Percentiles rank a stretch among this genome's conserved stretches.
Conservation (phyloP, 2,888 invertebrate genomes). For the Leucophenga montana region DNA sequence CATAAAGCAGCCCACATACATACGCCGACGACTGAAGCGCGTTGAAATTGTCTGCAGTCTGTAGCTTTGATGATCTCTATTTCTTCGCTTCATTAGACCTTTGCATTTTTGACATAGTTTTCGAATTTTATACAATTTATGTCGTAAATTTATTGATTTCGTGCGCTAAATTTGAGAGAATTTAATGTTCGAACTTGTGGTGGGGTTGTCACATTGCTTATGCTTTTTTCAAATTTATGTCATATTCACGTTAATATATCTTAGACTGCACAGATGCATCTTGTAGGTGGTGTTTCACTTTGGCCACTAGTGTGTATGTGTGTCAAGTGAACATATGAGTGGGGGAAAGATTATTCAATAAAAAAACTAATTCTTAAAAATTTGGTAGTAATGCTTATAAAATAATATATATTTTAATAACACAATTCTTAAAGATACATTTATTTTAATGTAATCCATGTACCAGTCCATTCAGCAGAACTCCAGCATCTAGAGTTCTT, state of each 20-base stretch:
- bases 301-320: constrained; percentile 16
- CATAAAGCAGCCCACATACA: constrained; percentile 14
- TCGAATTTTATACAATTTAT: constrained; percentile 39
- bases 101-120: constrained; percentile 51
- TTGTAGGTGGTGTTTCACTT: too few relatives aligned
- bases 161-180: constrained; percentile 2
- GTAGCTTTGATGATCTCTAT: neutral
- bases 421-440: too few relatives aligned
- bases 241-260: too few relatives aligned
- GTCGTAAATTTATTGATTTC: constrained; percentile 9
- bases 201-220: constrained; percentile 49
- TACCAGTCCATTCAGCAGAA: too few relatives aligned
- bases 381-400: too few relatives aligned
- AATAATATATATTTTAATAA: too few relatives aligned
- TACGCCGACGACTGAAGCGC: neutral
- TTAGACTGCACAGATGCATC: too few relatives aligned
- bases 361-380: too few relatives aligned
- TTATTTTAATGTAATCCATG: too few relatives aligned
- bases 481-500: too few relatives aligned
- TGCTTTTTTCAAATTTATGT: neutral
- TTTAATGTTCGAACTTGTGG: constrained; percentile 14
- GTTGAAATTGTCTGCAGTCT: neutral
- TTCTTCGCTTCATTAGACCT: constrained; percentile 10
- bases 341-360: too few relatives aligned
- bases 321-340: too few relatives aligned